Base-by-base conservation (phyloP, 2,888 invertebrate species). In the Polydrusus tereticollis region DNA sequence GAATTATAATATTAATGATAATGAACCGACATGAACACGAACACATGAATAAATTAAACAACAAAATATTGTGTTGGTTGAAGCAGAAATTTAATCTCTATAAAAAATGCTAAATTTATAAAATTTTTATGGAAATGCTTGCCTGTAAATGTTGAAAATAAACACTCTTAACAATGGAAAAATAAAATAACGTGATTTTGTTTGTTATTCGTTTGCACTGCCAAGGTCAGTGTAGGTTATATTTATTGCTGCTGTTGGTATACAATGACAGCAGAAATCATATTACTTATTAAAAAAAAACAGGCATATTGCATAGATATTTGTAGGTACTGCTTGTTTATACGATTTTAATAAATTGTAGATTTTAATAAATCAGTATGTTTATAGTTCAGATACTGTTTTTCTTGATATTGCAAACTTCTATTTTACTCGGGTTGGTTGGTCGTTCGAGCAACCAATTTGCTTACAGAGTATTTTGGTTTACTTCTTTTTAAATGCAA, bases 151-250 rank as follows among this genome's bases (percentile, higher is more conserved):
- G 59, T 41, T 36, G 33, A 67, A 67, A 67, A 67, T 67, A 58
- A 67, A 67, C 58, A 59, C 58, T 67, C 41, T 50, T 45, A 41
- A 58, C 67, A 67, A 67, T 67, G 45, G 20, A 58, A 67, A 68
- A 69, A 64, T 50, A 63, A 63, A 69, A 64, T 45, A 58, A 63
- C 69, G 69, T 64, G 64, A 64, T 64, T 64, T 57, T 29, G 58
- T 43, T 64, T 63, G 41, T 69, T 66, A 52, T 41, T 64, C 43
- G 43, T 60, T 63, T 64, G 23, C 62, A 55, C 29, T 33, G 41
- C 57, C 69, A 69, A 69, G 69, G 69, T 63, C 64, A 64, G 23
- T 16, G 29, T 38, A 41, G 38, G 55, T 69, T 63, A 69, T 69
- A 52, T 68, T 69, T 69, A 60, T 69, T 68, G 41, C 47, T 64